Conservation (phyloP, 2,888 invertebrate species). For the Drosophila mettleri region DNA sequence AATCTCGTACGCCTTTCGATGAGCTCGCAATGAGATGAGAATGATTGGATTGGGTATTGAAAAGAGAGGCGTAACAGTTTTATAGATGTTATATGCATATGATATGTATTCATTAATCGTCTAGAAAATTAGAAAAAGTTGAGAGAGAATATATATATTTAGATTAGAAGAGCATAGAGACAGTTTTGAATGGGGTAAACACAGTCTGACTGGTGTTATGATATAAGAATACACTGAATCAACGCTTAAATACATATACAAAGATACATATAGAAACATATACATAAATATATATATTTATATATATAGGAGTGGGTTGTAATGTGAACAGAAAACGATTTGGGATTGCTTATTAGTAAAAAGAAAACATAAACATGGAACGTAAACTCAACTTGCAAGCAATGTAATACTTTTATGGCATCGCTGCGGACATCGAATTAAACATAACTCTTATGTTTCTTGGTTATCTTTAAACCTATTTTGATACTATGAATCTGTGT, state of each 20-base stretch:
- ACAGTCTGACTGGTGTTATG: slow-evolving; percentile 32
- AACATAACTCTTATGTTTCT: slow-evolving; percentile 47
- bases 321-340: slow-evolving; percentile 43
- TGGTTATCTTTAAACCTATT: neutral
- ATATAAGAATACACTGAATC: slow-evolving; percentile 46
- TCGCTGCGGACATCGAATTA: slow-evolving; percentile 51
- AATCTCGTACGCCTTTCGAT: slow-evolving; percentile 49
- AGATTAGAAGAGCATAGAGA: slow-evolving; percentile 82
- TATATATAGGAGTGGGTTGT: slow-evolving; percentile 10
- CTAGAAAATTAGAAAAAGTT: slow-evolving; percentile 84
- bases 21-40: slow-evolving; percentile 63
- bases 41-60: slow-evolving; percentile 38
- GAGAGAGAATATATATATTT: slow-evolving; percentile 78
- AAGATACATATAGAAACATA: slow-evolving; percentile 30
- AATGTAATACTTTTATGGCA: slow-evolving; percentile 35
- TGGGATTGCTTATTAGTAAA: slow-evolving; percentile 56
- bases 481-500: neutral
- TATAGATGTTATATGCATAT: slow-evolving; percentile 67
- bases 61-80: slow-evolving; percentile 63
- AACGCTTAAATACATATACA: slow-evolving; percentile 54
- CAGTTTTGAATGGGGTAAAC: slow-evolving; percentile 48
- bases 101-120: slow-evolving; percentile 83
- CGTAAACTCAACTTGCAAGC: slow-evolving; percentile 67
- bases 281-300: slow-evolving; percentile 24
- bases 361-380: slow-evolving; percentile 62